Evolutionary conservation across 2,797 vertebrate species (phyloP).

Genomic region (Fratercula arctica): DNA sequence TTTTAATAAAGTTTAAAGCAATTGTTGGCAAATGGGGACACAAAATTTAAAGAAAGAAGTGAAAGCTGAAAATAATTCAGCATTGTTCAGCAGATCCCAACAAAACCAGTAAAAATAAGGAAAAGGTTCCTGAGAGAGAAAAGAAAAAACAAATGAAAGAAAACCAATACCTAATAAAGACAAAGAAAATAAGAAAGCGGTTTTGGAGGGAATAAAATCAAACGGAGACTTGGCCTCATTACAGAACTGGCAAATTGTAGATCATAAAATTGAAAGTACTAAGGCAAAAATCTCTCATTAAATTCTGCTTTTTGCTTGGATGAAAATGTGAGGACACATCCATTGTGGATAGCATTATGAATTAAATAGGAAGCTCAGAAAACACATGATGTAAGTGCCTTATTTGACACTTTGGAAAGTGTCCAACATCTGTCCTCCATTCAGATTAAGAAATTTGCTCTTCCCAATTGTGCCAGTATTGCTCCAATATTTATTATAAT

Average conservation of each 20-base stretch:
- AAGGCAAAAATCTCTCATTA: neutral
- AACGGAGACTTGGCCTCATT: neutral
- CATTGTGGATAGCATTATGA: neutral
- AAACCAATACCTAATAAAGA: neutral
- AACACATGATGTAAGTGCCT: neutral
- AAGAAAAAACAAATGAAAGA: neutral
- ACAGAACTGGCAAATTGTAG: neutral
- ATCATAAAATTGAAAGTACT: neutral
- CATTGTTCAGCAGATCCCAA: neutral
- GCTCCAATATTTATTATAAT: neutral
- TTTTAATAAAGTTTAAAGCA: neutral
- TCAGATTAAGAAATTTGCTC: neutral
- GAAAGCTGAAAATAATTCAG: neutral
- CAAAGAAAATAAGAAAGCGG: neutral
- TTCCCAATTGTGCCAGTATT: neutral
- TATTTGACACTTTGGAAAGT: neutral
- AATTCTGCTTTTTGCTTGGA: neutral
- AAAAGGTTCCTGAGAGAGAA: neutral
- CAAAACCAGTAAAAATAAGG: neutral
- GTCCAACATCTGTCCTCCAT: neutral
- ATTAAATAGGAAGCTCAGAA: neutral
- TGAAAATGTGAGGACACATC: neutral
- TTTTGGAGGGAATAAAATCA: neutral
- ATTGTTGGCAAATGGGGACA: neutral
- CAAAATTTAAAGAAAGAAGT: neutral